Base-by-base conservation (phyloP, 2,113 vertebrate genomes). In the Aegypius monachus region DNA sequence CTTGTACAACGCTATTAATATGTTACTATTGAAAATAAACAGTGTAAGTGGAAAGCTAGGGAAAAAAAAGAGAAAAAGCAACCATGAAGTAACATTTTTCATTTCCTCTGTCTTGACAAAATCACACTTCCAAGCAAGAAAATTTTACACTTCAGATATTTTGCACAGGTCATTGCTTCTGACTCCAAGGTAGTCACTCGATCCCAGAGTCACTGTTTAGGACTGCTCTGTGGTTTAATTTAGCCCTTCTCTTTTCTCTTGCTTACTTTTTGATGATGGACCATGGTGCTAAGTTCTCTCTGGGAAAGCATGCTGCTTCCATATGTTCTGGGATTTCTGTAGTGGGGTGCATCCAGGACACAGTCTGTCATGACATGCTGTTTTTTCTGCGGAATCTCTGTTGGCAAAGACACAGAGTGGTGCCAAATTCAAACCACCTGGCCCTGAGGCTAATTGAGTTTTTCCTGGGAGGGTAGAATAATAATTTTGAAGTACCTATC, bases 371-470 rank as follows among this genome's bases (percentile, higher is more conserved):
- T 89, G 92, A 96, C 95, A 84, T 55, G 80, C 68, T 90, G 75
- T 40, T 90, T 97, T 93, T 95, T 88, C 82, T 71, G 56, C 86
- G 65, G 75, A 95, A 71, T 90, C 75, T 83, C 38, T 75, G 38
- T 59, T 81, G 88, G 82, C 77, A 78, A 88, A 96, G 82, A 55
- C 67, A 50, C 59, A 88, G 74, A 88, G 47, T 71, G 68, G 58
- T 96, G 90, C 94, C 97, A 97, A 74, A 96, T 74, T 95, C 90
- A 90, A 97, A 88, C 90, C 92, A 95, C 90, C 96, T 93, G 88
- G 83, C 68, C 73, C 80, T 92, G 67, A 95, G 59, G 82, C 90
- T 95, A 96, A 96, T 92, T 88, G 90, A 70, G 90, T 77, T 96
- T 96, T 92, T 96, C 82, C 94, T 95, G 61, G 61, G 79, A 83